Evolutionary conservation across 37 sponge, comb jelly and placozoan species (phyloP).

Genomic region (Chondrosia reniformis): DNA sequence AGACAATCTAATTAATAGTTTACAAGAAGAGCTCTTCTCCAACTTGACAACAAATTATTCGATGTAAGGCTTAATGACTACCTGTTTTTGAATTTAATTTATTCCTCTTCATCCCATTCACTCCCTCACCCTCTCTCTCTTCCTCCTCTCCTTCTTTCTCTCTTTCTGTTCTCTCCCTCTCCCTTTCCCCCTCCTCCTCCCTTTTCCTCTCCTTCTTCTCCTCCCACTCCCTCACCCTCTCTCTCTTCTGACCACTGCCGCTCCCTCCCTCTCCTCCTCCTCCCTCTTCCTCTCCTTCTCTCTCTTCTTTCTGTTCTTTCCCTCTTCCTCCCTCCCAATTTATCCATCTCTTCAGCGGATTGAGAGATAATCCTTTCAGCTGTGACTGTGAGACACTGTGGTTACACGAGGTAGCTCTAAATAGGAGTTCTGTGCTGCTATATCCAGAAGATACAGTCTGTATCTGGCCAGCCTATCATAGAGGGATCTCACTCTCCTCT

Average conservation of each 20-base stretch:
- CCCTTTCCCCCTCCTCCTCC: too few relatives aligned
- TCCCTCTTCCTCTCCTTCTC: too few relatives aligned
- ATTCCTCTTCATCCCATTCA: neutral
- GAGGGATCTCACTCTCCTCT: neutral
- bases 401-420: neutral
- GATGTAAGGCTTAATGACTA: neutral
- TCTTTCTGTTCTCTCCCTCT: too few relatives aligned
- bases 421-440: neutral
- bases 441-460: slow-evolving; percentile 11
- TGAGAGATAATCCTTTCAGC: slow-evolving; percentile 50
- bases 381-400: slow-evolving; percentile 61
- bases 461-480: slow-evolving; percentile 17
- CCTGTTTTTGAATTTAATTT: neutral
- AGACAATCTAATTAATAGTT: neutral
- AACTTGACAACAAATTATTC: neutral
- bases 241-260: slow-evolving; percentile 4
- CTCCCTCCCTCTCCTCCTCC: neutral
- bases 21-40: neutral
- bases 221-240: too few relatives aligned
- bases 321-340: neutral
- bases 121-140: too few relatives aligned
- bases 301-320: neutral
- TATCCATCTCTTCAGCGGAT: slow-evolving; percentile 9
- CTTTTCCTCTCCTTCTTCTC: too few relatives aligned
- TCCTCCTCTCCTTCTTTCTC: too few relatives aligned